Evolutionary conservation across 2,797 vertebrate species (phyloP).

Genomic region (Buceros bicornis): DNA sequence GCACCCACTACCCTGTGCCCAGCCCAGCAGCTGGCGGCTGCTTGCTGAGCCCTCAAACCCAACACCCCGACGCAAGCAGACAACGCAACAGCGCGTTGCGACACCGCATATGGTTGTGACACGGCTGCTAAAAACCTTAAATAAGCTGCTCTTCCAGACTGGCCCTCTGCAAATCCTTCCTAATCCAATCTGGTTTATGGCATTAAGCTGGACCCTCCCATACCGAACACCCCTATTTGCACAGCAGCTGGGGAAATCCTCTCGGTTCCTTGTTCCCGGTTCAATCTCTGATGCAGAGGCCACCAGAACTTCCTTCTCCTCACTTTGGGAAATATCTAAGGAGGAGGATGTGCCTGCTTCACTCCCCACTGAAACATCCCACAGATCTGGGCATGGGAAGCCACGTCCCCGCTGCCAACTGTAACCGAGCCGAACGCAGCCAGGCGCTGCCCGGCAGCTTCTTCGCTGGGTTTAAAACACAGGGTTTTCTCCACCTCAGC

Average conservation of each 20-base stretch:
- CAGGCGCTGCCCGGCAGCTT: neutral
- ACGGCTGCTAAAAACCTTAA: neutral
- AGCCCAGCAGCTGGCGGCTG: neutral
- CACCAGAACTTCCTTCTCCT: neutral
- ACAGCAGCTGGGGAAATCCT: neutral
- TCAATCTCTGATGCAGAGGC: neutral
- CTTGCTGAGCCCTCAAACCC: neutral
- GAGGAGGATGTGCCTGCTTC: neutral
- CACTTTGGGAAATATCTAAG: rapidly evolving
- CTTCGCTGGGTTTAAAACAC: neutral
- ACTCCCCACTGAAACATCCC: rapidly evolving
- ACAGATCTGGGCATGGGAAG: neutral
- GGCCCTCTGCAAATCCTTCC: constrained; percentile 48
- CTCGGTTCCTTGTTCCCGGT: neutral
- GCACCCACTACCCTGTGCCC: neutral
- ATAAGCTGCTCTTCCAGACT: constrained; percentile 5
- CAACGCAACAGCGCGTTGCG: rapidly evolving
- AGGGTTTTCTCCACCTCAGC: neutral
- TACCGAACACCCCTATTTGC: neutral
- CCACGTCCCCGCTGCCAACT: rapidly evolving
- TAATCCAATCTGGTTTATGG: constrained; percentile 48
- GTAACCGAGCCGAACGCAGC: neutral
- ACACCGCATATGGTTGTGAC: neutral
- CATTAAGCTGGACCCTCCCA: constrained; percentile 10
- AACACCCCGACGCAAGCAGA: rapidly evolving